Conservation (phyloP, 2,113 vertebrate species). For the Pteronura brasiliensis region DNA sequence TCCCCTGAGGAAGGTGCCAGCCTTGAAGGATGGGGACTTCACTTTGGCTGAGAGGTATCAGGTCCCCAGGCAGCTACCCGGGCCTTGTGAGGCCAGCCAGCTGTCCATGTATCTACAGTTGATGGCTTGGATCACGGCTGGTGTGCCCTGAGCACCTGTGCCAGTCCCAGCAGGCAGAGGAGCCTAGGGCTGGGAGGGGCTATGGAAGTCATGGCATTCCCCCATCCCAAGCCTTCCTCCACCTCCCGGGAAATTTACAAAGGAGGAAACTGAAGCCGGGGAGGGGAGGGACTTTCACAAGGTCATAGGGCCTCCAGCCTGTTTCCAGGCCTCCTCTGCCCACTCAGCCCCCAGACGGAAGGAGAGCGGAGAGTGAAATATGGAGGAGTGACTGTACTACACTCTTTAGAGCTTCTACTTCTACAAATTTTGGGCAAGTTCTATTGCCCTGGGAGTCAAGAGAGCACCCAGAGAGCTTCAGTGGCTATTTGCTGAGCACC, state of each 20-base stretch:
- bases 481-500: background rate
- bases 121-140: background rate
- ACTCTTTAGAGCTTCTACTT: background rate
- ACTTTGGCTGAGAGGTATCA: slow-evolving; percentile 91
- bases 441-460: background rate
- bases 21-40: slow-evolving; percentile 91
- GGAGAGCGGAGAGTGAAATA: background rate
- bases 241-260: background rate
- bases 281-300: background rate
- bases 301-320: background rate
- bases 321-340: background rate
- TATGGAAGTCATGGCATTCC: background rate
- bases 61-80: background rate
- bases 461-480: background rate
- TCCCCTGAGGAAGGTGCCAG: slow-evolving; percentile 86
- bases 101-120: background rate
- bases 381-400: background rate
- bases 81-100: background rate
- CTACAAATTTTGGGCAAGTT: background rate
- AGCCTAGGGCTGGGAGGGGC: background rate
- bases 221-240: background rate
- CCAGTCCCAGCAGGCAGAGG: background rate
- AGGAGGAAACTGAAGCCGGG: background rate
- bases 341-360: background rate
- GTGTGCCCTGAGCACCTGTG: background rate